Conservation (phyloP, 2,113 vertebrate genomes). For the Eira barbara region DNA sequence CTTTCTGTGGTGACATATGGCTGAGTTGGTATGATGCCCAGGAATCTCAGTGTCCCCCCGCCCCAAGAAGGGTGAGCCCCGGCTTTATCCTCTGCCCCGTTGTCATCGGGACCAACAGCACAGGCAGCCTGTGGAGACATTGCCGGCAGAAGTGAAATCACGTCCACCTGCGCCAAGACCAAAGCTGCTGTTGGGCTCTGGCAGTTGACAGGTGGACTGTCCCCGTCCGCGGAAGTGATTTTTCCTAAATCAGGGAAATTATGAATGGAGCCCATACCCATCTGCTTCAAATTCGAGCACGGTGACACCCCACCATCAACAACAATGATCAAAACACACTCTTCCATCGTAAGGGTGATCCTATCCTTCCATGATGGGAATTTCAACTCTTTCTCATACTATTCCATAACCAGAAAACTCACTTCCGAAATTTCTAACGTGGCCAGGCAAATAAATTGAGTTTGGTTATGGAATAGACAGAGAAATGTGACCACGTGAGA, state of each 20-base stretch:
- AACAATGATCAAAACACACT: neutral
- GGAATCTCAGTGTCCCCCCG: constrained; percentile 60
- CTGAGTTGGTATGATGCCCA: constrained; percentile 59
- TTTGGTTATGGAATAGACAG: neutral
- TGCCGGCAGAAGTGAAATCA: neutral
- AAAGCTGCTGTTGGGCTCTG: constrained; percentile 16
- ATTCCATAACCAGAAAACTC: neutral
- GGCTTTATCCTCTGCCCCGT: constrained; percentile 21
- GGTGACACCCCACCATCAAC: neutral
- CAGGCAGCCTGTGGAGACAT: neutral
- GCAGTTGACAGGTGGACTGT: constrained; percentile 34
- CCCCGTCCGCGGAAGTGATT: constrained; percentile 29
- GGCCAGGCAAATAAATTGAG: neutral
- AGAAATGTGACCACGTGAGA: neutral
- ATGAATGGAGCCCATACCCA: constrained; percentile 57
- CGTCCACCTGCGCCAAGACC: constrained; percentile 22
- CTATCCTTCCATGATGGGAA: neutral
- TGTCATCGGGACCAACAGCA: neutral
- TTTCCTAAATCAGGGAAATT: constrained; percentile 57
- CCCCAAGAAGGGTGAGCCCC: constrained; percentile 60
- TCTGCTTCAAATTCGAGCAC: constrained; percentile 38
- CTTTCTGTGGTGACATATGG: constrained; percentile 70
- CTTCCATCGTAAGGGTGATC: neutral
- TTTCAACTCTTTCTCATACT: neutral
- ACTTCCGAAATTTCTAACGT: neutral